Evolutionary conservation across 2,797 vertebrate species (phyloP), one percentile per base, ranked within the genome.

Genomic region (Antennarius maculatus): DNA sequence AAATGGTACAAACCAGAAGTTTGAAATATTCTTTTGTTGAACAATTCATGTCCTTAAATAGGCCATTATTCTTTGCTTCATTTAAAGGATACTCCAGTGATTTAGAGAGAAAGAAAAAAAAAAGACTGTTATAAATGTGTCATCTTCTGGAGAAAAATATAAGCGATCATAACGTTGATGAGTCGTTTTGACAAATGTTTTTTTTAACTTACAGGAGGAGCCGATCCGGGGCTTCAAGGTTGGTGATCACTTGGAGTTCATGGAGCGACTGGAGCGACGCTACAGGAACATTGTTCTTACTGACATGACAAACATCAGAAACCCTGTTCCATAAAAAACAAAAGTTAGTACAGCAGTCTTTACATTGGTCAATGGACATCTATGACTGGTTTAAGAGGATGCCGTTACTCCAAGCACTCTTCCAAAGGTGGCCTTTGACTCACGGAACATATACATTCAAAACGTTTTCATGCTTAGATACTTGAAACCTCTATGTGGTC

Each of bases 181-280:
- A 23, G 1, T 23, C 23, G 23, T 23, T 23, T 23, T 23, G 23
- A 23, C 23, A 23, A 8, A 11, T 41, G 7, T 41, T 41, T 16
- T 10, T 46, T 62, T 61, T 48, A 10, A 43, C 75, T 82, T 80
- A 57, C 91, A 99, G 97, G 97, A 99, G 90, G 95, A 98, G 91
- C 94, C 96, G 3, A 92, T 99, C 60, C 88, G 61, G 66, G 94
- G 93, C 45, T 98, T 98, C 91, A 91, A 79, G 77, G 90, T 98
- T 77, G 91, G 93, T 57, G 76, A 93, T 86, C 94, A 97, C 77
- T 85, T 98, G 90, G 93, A 93, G 62, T 97, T 95, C 83, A 97
- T 98, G 97, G 88, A 94, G 86, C 86, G 54, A 13, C 86, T 99
- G 89, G 94, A 98, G 77, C 76, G 59, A 3, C 87, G 83, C 70